A percentile compares a stretch with the other conserved stretches of the same genome.
phyloP scores from a whole-genome alignment of 2,113 vertebrate species.

The Pomatorhinus ruficollis region DNA sequence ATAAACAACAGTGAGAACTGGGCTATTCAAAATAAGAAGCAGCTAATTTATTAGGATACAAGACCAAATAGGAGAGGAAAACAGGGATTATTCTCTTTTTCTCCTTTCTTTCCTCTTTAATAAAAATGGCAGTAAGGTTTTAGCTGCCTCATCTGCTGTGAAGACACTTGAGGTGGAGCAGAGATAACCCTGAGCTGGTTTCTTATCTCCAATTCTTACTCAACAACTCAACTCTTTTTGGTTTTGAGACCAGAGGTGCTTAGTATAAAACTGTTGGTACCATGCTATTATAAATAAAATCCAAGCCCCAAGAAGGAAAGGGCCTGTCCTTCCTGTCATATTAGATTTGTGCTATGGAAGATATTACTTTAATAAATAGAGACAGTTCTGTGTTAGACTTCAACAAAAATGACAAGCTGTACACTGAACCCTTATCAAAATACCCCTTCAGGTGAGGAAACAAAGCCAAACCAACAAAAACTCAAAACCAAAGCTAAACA shows the following conservation, averaged over 20 bases:
- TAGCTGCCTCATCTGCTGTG: background rate
- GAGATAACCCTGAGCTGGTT: background rate
- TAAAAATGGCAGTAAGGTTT: background rate
- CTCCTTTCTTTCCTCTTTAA: background rate
- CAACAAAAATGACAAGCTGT: background rate
- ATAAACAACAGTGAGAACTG: background rate
- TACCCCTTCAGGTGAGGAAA: background rate
- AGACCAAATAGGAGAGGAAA: background rate
- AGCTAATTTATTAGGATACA: background rate
- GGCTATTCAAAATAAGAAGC: background rate
- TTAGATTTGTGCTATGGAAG: background rate
- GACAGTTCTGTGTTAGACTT: background rate
- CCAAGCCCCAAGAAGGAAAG: background rate
- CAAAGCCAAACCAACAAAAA: rapidly evolving
- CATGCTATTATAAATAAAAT: background rate
- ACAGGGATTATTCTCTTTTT: background rate
- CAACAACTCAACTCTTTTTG: background rate
- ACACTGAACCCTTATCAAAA: background rate
- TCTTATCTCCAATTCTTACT: background rate
- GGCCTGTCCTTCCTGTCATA: background rate
- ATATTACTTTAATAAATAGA: background rate
- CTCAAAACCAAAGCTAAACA: background rate
- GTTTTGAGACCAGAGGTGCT: background rate
- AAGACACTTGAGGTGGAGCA: background rate
- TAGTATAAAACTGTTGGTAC: background rate